Evolutionary conservation across 2,888 invertebrate species (phyloP).

Genomic region (Synergus itoensis): DNA sequence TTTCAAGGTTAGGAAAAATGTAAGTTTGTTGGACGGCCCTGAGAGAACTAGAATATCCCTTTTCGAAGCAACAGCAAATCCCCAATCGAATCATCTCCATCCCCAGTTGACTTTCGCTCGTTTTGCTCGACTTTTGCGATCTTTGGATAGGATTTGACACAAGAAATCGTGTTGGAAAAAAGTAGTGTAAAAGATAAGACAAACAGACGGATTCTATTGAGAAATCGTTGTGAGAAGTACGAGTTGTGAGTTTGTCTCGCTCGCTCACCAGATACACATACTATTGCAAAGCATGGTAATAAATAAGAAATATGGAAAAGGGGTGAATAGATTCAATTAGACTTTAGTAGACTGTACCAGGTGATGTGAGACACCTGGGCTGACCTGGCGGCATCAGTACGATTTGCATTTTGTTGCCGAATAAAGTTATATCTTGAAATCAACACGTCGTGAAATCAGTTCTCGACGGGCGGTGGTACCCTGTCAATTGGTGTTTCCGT

Average conservation of each 20-base stretch:
- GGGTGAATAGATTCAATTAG: slow-evolving; percentile 36
- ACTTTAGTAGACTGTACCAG: slow-evolving; percentile 19
- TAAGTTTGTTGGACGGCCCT: neutral
- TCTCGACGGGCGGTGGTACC: neutral
- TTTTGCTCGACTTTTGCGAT: no score
- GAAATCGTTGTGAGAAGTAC: neutral
- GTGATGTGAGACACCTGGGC: neutral
- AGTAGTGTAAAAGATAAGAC: neutral
- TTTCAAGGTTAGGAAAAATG: neutral
- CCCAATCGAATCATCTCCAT: neutral
- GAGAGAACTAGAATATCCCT: neutral
- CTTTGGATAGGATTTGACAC: neutral
- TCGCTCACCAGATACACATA: neutral
- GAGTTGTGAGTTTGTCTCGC: neutral
- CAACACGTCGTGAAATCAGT: slow-evolving; percentile 7
- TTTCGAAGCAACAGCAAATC: neutral
- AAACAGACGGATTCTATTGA: neutral
- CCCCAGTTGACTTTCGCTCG: neutral
- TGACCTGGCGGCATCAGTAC: neutral
- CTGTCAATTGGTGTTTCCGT: slow-evolving; percentile 34
- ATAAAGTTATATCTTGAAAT: neutral
- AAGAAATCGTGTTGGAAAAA: slow-evolving; percentile 3
- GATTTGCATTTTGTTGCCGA: neutral
- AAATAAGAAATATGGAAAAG: slow-evolving; percentile 7
- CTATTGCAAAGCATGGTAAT: neutral